phyloP scores from a whole-genome alignment of 1,140 invertebrate genomes.

The Drosophila guanche region DNA sequence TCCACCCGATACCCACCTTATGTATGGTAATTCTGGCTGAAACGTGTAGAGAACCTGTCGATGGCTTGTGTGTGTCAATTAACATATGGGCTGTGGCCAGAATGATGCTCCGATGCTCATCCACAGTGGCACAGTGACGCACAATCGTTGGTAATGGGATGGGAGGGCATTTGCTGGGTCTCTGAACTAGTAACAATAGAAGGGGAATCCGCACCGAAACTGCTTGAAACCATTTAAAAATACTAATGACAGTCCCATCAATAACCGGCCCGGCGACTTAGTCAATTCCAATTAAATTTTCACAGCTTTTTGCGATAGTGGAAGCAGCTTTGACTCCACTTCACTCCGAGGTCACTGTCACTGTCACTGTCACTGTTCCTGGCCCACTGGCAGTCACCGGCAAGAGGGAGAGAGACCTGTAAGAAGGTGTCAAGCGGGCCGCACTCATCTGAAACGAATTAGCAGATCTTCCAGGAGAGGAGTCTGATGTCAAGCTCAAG shows the following conservation, averaged over 20 bases:
- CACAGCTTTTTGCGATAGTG: constrained; percentile 38
- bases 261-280: constrained; percentile 29
- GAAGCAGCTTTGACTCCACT: background rate
- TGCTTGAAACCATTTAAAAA: constrained; percentile 25
- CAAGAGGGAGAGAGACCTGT: background rate
- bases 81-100: constrained; percentile 65
- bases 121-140: constrained; percentile 52
- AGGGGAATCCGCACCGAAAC: constrained; percentile 24
- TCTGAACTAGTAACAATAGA: constrained; percentile 37
- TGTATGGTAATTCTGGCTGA: constrained; percentile 49
- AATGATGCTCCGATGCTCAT: constrained; percentile 24
- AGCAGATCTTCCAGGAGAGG: constrained; percentile 36
- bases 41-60: constrained; percentile 25
- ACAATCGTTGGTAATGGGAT: constrained; percentile 5
- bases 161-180: background rate
- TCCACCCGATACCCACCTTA: constrained; percentile 1
- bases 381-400: constrained; percentile 1
- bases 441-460: constrained; percentile 55
- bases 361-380: constrained; percentile 36
- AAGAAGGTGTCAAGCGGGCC: constrained; percentile 49
- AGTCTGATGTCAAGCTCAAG: constrained; percentile 27
- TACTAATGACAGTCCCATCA: constrained; percentile 34
- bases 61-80: constrained; percentile 54
- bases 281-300: constrained; percentile 52
- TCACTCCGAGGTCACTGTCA: constrained; percentile 35